These are phyloP conservation scores for Bungarus multicinctus DNA, from an alignment of 2,113 vertebrate species.

Conservation along the genomic window DNA sequence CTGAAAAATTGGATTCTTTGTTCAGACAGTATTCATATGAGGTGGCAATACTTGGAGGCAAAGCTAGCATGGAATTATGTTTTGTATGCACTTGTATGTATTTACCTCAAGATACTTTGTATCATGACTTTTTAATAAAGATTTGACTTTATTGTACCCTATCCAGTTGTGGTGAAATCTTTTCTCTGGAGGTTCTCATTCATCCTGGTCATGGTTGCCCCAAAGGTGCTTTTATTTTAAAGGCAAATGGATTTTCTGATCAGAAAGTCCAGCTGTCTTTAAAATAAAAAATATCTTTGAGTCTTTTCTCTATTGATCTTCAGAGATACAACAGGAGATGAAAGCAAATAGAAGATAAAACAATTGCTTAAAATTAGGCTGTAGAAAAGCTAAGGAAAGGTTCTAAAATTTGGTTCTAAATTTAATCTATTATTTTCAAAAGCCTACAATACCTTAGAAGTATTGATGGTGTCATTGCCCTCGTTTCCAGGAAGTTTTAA, in stretches of 20 bases:
- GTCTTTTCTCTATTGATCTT: background rate
- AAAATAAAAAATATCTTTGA: background rate
- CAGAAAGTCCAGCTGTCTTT: background rate
- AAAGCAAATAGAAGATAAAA: background rate
- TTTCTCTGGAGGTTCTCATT: background rate
- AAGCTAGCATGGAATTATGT: background rate
- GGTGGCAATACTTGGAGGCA: background rate
- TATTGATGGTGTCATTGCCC: background rate
- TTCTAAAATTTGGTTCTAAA: background rate
- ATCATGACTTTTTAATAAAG: slow-evolving; percentile 19
- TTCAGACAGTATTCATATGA: background rate
- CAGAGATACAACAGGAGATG: background rate
- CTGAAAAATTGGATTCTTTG: background rate
- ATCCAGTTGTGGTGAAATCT: background rate
- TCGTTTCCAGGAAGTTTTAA: background rate
- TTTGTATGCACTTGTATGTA: background rate
- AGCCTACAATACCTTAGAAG: background rate
- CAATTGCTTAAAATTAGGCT: background rate
- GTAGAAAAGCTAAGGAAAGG: background rate
- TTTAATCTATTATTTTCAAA: background rate
- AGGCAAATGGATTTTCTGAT: background rate
- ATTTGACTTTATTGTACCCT: background rate
- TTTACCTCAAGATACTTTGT: slow-evolving; percentile 27
- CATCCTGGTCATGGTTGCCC: background rate
- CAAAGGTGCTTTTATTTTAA: background rate